Evolutionary conservation across 1,140 invertebrate genomes (phyloP), one percentile per base, ranked within the genome.

Genomic region (Heliconius hewitsoni): DNA sequence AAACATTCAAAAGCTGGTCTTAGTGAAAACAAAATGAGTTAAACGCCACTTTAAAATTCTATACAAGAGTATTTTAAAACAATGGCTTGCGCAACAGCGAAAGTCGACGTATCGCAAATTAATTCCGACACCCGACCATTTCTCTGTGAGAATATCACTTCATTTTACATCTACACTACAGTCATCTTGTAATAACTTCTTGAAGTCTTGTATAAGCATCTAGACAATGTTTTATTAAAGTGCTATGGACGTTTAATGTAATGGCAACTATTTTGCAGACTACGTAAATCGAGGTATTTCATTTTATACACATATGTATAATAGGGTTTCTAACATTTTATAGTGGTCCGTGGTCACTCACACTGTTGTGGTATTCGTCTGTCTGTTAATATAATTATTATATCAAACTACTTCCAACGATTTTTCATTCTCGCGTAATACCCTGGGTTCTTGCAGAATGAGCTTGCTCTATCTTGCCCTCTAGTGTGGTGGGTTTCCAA

Each of bases 41-140:
- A 74, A 74, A 76, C 8, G 18, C 39, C 9, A 39, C 37, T 76
- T 78, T 78, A 74, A 78, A 78, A 78, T 78, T 78, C 73, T 8
- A 46, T 46, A 74, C 73, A 37, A 74, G 52, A 19, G 30, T 73
- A 74, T 78, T 78, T 78, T 71, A 60, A 66, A 78, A 74, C 77
- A 78, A 78, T 74, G 57, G 72, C 9, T 74, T 74, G 77, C 73
- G 77, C 60, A 78, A 78, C 72, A 11, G 50, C 19, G 77, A 78
- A 74, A 78, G 77, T 78, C 42, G 55, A 78, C 57, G 23, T 70
- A 76, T 76, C 6, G 60, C 72, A 60, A 78, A 78, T 74, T 74
- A 74, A 78, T 70, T 78, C 72, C 55, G 37, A 71, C 52, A 37
- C n/a, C 27, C 39, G 23, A 66, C 46, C 74, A 76, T 78, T 78